These are phyloP conservation scores for Paracyprichromis sp. DNA, from an alignment of 2,113 vertebrate species.

Conservation along the genomic window DNA sequence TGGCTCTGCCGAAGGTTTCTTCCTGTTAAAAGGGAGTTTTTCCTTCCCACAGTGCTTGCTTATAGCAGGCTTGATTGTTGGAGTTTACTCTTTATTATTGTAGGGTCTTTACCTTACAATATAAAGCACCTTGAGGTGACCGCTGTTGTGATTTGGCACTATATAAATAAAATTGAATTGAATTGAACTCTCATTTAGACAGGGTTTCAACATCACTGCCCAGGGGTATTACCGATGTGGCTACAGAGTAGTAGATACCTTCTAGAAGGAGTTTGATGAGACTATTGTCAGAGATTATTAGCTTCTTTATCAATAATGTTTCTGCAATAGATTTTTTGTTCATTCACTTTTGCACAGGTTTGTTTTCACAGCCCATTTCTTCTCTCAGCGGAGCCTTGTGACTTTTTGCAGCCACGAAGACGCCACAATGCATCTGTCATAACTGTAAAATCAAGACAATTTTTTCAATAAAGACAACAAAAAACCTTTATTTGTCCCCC, in stretches of 20 bases:
- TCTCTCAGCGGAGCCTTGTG: not conserved
- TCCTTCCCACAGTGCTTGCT: not conserved
- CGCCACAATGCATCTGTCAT: not conserved
- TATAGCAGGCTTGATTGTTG: not conserved
- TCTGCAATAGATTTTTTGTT: not conserved
- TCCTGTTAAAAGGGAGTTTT: not conserved
- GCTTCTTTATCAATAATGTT: not conserved
- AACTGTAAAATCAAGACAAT: not conserved
- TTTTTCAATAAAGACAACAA: slow-evolving; percentile 40
- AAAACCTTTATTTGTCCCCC: slow-evolving; percentile 30
- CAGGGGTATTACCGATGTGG: not conserved
- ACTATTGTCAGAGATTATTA: not conserved
- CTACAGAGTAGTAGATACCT: not conserved
- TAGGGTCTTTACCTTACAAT: not conserved
- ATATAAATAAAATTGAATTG: not conserved
- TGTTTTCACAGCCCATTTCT: not conserved
- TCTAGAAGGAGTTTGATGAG: not conserved
- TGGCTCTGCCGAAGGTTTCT: not conserved
- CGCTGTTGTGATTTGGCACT: not conserved
- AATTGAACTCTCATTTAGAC: not conserved
- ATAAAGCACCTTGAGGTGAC: not conserved
- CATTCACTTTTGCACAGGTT: not conserved
- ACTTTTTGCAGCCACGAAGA: not conserved
- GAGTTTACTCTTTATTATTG: not conserved
- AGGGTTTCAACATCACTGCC: not conserved